Evolutionary conservation across 2,113 vertebrate genomes (phyloP).

Genomic region (Brachyhypopomus occidentalis): DNA sequence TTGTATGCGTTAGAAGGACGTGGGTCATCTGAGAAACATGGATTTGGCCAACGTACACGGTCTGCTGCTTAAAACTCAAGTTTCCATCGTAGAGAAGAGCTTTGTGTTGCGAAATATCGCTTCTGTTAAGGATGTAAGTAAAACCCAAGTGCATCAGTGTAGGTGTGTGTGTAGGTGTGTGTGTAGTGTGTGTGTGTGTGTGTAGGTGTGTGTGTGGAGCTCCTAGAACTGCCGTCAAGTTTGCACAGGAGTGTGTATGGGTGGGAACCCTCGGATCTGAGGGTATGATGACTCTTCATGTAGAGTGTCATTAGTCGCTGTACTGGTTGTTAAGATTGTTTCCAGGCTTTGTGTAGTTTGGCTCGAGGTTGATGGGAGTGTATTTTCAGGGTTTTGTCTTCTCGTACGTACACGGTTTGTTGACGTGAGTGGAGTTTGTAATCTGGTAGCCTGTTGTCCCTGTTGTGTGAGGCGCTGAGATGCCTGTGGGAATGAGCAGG

Average conservation of each 20-base stretch:
- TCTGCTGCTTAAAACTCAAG: slow-evolving; percentile 68
- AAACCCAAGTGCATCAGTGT: not conserved
- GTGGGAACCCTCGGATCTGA: not conserved
- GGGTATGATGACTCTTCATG: no score
- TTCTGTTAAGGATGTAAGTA: slow-evolving; percentile 62
- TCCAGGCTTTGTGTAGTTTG: not conserved
- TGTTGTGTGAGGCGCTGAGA: not conserved
- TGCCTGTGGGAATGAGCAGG: not conserved
- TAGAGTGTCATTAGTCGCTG: not conserved
- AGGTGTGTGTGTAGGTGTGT: not conserved
- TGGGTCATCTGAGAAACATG: slow-evolving; percentile 27
- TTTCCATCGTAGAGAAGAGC: slow-evolving; percentile 61
- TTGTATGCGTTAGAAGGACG: not conserved
- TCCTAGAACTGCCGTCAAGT: not conserved
- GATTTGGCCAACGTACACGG: slow-evolving; percentile 60
- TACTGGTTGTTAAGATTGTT: not conserved
- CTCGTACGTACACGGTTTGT: not conserved
- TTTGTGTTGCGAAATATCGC: slow-evolving; percentile 46
- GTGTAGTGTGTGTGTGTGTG: not conserved
- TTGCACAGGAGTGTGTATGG: not conserved
- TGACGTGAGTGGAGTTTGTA: not conserved
- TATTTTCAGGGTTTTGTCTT: not conserved
- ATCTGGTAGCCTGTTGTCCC: not conserved
- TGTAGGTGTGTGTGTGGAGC: slow-evolving; percentile 13
- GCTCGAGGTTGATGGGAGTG: no score